Evolutionary conservation across 2,113 vertebrate species (phyloP).

Genomic region (Uropsilus gracilis): DNA sequence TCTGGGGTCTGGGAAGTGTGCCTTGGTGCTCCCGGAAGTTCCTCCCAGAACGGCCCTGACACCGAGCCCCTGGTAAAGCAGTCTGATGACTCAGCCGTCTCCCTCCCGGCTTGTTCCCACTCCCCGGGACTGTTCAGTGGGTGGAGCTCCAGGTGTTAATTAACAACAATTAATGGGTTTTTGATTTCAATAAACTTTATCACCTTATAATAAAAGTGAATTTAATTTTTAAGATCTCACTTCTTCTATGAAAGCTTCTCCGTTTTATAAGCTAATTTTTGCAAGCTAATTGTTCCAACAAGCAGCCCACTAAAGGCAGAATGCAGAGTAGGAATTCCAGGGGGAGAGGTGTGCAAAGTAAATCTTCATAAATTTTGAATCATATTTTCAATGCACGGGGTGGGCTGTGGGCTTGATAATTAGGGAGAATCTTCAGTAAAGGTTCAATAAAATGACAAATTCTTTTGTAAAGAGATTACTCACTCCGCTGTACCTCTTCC

Average conservation of each 20-base stretch:
- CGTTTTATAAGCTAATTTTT: not conserved
- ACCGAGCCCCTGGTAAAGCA: not conserved
- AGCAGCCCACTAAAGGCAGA: not conserved
- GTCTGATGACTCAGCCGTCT: not conserved
- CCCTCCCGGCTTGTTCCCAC: not conserved
- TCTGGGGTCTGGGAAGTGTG: not conserved
- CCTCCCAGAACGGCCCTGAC: not conserved
- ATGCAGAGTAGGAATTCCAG: conserved; percentile 48
- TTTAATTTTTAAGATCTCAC: not conserved
- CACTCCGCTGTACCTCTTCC: conserved; percentile 56
- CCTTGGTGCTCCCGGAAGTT: not conserved
- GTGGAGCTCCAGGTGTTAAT: not conserved
- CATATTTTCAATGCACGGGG: conserved; percentile 51
- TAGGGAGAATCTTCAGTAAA: conserved; percentile 60
- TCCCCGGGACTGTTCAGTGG: not conserved
- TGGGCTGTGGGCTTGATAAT: conserved; percentile 70
- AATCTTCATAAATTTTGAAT: conserved; percentile 64
- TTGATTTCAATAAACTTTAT: conserved; percentile 1
- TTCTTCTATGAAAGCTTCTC: not conserved
- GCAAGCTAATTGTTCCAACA: conserved; percentile 19
- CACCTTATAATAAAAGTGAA: not conserved
- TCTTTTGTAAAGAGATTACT: conserved; percentile 71
- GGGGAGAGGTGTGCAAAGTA: conserved; percentile 19
- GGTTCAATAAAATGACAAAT: conserved; percentile 75
- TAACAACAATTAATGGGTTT: not conserved